Conservation (phyloP, 1,140 invertebrate genomes). For the Belonocnema kinseyi region DNA sequence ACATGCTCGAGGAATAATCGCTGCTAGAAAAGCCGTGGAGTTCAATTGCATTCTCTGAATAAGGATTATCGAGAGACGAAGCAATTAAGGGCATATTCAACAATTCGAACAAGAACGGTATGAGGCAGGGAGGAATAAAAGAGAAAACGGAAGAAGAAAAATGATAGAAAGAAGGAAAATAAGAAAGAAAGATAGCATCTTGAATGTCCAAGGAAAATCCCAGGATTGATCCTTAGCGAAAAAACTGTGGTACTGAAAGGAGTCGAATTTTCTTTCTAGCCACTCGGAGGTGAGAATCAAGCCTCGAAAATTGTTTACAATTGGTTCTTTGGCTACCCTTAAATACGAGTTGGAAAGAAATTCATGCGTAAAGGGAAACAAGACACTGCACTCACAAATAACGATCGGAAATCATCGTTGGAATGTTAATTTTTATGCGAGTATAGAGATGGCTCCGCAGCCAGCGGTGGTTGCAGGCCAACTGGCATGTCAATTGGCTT, state of each 20-base stretch:
- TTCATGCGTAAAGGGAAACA: constrained; percentile 34
- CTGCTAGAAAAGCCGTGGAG: not conserved
- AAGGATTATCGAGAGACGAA: constrained; percentile 36
- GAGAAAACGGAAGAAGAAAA: not conserved
- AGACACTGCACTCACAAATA: constrained; percentile 63
- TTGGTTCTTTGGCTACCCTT: not conserved
- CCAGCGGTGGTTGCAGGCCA: constrained; percentile 69
- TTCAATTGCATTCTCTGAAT: constrained; percentile 36
- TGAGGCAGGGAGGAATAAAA: constrained; percentile 6
- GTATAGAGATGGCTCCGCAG: constrained; percentile 60
- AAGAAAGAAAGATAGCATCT: constrained; percentile 1
- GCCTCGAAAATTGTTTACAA: not conserved
- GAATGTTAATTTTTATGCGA: constrained; percentile 63
- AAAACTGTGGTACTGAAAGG: not conserved
- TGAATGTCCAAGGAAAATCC: not conserved
- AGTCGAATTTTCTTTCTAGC: not conserved
- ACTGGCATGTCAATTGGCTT: constrained; percentile 76
- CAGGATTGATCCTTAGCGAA: constrained; percentile 15
- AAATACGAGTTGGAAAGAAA: not conserved
- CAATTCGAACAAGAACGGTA: constrained; percentile 16
- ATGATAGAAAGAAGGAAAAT: not conserved
- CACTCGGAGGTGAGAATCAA: not conserved
- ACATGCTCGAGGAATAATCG: not conserved
- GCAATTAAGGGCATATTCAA: constrained; percentile 39
- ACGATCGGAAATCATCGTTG: constrained; percentile 63